phyloP scores from a whole-genome alignment of 2,888 invertebrate genomes.

The Eledona agricola region DNA sequence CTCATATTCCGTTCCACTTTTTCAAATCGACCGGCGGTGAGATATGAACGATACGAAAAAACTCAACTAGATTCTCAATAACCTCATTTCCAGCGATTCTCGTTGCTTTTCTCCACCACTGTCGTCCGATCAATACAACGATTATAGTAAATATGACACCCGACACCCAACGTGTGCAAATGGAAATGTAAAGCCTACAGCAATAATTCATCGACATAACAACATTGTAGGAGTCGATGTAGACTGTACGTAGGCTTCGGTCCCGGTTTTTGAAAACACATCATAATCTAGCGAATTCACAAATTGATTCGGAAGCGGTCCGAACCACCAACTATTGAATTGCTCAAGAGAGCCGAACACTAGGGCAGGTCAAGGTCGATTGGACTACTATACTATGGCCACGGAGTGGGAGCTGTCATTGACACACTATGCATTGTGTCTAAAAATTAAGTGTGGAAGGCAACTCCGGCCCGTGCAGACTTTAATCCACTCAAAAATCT shows the following conservation, averaged over 20 bases:
- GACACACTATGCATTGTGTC: constrained; percentile 48
- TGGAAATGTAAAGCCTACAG: constrained; percentile 33
- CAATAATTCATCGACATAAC: constrained; percentile 47
- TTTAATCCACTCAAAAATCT: too few relatives aligned
- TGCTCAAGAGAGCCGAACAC: constrained; percentile 37
- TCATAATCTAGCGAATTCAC: constrained; percentile 8
- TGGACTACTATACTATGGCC: constrained; percentile 34
- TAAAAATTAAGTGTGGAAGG: constrained; percentile 31
- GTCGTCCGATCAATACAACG: constrained; percentile 21
- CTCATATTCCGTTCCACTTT: background rate
- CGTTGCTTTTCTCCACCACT: too few relatives aligned
- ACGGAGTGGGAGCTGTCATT: constrained; percentile 49
- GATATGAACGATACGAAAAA: too few relatives aligned
- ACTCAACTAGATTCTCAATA: too few relatives aligned
- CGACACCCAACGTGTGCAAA: constrained; percentile 16
- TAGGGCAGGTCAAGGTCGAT: constrained; percentile 51
- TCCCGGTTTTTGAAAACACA: constrained; percentile 3
- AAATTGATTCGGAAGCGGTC: constrained; percentile 8
- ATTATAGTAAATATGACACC: constrained; percentile 20
- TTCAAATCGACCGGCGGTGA: background rate
- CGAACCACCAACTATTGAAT: constrained; percentile 26
- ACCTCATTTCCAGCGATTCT: too few relatives aligned
- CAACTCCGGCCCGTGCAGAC: constrained; percentile 6
- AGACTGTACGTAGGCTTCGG: constrained; percentile 42
- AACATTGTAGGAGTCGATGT: constrained; percentile 49